Conservation (phyloP, 2,797 vertebrate species). For the Enteromius thamalakanensis region DNA sequence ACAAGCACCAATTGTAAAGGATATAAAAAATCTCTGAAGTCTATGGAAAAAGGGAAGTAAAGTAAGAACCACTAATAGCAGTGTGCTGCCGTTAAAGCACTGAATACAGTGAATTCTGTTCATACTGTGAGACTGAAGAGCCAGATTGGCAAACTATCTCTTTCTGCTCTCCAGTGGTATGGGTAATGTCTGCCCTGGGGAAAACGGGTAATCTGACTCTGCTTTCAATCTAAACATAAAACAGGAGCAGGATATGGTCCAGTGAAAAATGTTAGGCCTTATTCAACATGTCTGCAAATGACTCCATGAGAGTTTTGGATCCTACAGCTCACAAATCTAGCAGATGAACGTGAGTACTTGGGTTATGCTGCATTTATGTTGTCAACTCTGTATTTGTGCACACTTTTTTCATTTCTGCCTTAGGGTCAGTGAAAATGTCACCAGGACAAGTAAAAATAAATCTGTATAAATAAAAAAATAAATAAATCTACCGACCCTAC, state of each 20-base stretch:
- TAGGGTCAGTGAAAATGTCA: not conserved
- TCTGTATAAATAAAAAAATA: too few species aligned
- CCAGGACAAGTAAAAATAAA: not conserved
- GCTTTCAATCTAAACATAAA: conserved; percentile 58
- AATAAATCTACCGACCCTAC: not conserved
- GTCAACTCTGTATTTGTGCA: not conserved
- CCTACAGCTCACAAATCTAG: conserved; percentile 67
- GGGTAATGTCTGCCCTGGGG: conserved; percentile 34
- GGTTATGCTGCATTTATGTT: conserved; percentile 7
- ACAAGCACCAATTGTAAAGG: not conserved
- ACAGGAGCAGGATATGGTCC: conserved; percentile 45
- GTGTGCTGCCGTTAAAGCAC: not conserved
- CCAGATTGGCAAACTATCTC: not conserved
- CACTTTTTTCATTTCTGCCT: not conserved
- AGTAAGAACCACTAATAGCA: not conserved
- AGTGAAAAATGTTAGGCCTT: conserved; percentile 50
- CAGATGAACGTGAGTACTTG: conserved; percentile 64
- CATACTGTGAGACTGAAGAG: conserved; percentile 6
- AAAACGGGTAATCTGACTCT: conserved; percentile 37
- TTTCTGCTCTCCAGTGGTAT: conserved; percentile 13
- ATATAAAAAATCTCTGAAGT: not conserved
- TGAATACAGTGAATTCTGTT: conserved; percentile 16
- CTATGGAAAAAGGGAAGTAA: not conserved
- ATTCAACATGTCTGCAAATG: conserved; percentile 48
- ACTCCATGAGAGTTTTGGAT: conserved; percentile 59